Evolutionary conservation across 2,113 vertebrate genomes (phyloP).

Genomic region (Ramphastos sulfuratus): DNA sequence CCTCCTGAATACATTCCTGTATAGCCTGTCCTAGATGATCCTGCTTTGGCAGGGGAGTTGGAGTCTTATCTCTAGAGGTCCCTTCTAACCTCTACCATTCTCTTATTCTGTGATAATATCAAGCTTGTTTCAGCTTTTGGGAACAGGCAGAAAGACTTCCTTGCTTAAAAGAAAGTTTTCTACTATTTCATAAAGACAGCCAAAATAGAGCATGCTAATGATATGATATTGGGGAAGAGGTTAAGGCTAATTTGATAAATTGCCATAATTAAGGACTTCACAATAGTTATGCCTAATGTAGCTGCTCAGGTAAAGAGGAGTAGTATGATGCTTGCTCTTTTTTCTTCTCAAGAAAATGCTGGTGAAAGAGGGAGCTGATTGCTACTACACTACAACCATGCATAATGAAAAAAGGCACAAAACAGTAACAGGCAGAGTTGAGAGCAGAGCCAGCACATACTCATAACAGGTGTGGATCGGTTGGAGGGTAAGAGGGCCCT

Average conservation of each 20-base stretch:
- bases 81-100: too few species aligned
- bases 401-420: not conserved
- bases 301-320: not conserved
- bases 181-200: not conserved
- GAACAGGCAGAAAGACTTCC: not conserved
- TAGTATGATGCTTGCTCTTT: not conserved
- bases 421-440: not conserved
- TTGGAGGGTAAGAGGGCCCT: too few species aligned
- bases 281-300: not conserved
- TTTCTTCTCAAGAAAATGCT: not conserved
- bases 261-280: not conserved
- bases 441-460: not conserved
- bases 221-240: not conserved
- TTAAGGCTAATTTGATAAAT: not conserved
- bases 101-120: too few species aligned
- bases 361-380: not conserved
- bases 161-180: not conserved
- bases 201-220: not conserved
- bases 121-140: not conserved
- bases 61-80: too few species aligned
- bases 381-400: not conserved
- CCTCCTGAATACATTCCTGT: too few species aligned
- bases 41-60: too few species aligned
- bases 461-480: not conserved
- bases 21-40: too few species aligned